A percentile compares a stretch with the other conserved stretches of the same genome.
These are phyloP conservation scores for Apotomis betuletana DNA, from an alignment of 2,888 invertebrate species.

Conservation along the genomic window DNA sequence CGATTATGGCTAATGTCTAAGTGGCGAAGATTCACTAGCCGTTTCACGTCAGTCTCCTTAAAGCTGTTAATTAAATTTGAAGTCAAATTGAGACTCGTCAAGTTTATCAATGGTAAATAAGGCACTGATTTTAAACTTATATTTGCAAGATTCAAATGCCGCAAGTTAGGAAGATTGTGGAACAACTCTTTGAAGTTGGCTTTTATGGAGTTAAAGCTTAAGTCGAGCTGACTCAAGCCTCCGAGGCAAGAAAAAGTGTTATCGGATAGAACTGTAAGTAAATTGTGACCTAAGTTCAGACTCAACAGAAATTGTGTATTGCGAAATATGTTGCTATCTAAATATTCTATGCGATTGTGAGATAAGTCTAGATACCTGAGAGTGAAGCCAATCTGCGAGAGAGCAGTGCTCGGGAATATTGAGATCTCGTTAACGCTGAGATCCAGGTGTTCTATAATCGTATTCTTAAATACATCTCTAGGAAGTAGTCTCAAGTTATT, in stretches of 20 bases:
- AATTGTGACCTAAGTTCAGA: slow-evolving; percentile 91
- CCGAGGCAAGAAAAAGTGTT: slow-evolving; percentile 93
- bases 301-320: slow-evolving; percentile 90
- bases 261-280: slow-evolving; percentile 92
- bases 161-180: slow-evolving; percentile 92
- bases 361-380: slow-evolving; percentile 90
- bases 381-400: slow-evolving; percentile 91
- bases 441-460: slow-evolving; percentile 91
- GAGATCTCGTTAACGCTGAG: slow-evolving; percentile 90
- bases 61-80: slow-evolving; percentile 89
- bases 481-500: slow-evolving; percentile 90
- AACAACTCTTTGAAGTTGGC: slow-evolving; percentile 94
- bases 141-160: slow-evolving; percentile 89
- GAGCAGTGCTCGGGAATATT: slow-evolving; percentile 90
- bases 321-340: slow-evolving; percentile 94
- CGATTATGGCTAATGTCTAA: slow-evolving; percentile 91
- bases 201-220: slow-evolving; percentile 91
- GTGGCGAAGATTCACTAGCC: slow-evolving; percentile 87
- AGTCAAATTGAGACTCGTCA: slow-evolving; percentile 91
- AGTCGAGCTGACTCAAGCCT: slow-evolving; percentile 89
- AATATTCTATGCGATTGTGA: slow-evolving; percentile 91
- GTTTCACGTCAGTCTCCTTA: slow-evolving; percentile 88
- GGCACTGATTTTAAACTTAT: slow-evolving; percentile 91
- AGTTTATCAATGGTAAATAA: slow-evolving; percentile 88
- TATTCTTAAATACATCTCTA: slow-evolving; percentile 90